phyloP scores from a whole-genome alignment of 2,113 vertebrate genomes.

The Zosterops lateralis region DNA sequence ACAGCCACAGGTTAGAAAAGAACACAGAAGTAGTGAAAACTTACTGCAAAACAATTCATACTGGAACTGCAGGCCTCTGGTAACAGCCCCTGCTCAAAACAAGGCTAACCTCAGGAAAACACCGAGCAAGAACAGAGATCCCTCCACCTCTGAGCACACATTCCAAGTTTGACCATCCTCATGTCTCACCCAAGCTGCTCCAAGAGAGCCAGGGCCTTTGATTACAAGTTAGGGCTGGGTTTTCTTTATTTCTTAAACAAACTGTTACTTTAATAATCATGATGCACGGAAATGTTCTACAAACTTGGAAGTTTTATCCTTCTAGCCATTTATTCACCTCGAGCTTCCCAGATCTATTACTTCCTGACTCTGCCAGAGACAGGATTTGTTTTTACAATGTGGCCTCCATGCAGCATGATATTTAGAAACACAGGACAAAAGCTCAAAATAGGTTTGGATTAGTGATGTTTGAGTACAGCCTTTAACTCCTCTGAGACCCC shows the following conservation, averaged over 20 bases:
- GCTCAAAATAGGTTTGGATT: background rate
- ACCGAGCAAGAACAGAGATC: background rate
- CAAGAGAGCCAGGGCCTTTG: background rate
- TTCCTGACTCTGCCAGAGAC: background rate
- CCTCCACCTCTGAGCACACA: background rate
- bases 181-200: background rate
- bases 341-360: background rate
- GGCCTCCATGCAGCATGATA: background rate
- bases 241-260: background rate
- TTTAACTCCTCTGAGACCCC: background rate
- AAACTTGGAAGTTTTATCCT: background rate
- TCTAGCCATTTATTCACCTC: background rate
- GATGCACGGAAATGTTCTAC: background rate
- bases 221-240: background rate
- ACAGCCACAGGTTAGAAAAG: background rate
- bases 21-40: background rate
- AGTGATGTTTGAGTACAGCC: background rate
- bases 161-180: background rate
- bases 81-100: background rate
- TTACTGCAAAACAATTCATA: fast-evolving
- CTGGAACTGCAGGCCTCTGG: background rate
- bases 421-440: background rate
- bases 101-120: background rate
- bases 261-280: background rate
- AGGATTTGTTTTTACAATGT: background rate